A percentile compares a stretch with the other conserved stretches of the same genome.
Conservation (phyloP, 1,140 invertebrate species). For the Cataglyphis hispanica region DNA sequence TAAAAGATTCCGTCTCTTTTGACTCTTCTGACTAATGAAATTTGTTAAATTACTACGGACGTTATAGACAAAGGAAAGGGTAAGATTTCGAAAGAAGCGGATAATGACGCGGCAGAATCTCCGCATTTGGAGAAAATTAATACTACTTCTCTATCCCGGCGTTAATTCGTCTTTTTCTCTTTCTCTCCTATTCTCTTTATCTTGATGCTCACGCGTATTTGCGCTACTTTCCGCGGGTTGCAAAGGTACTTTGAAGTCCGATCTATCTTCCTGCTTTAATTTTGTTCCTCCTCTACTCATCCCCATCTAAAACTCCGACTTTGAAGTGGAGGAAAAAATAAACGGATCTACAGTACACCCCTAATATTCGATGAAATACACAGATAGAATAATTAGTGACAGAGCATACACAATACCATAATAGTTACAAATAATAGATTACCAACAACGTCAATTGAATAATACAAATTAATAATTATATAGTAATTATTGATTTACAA, state of each 20-base stretch:
- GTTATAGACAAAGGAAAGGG: slow-evolving; percentile 32
- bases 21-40: not conserved
- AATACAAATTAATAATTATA: slow-evolving; percentile 26
- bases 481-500: slow-evolving; percentile 6
- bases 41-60: not conserved
- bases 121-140: slow-evolving; percentile 76
- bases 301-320: slow-evolving; percentile 3
- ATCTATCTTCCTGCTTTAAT: slow-evolving; percentile 60
- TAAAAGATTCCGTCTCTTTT: not conserved
- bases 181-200: slow-evolving; percentile 25
- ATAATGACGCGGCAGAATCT: slow-evolving; percentile 75
- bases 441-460: not conserved
- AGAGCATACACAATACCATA: not conserved
- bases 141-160: slow-evolving; percentile 79
- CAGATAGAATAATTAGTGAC: slow-evolving; percentile 20
- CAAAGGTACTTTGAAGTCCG: slow-evolving; percentile 73
- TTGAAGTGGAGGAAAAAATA: slow-evolving; percentile 28
- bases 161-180: slow-evolving; percentile 63
- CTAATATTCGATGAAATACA: slow-evolving; percentile 3
- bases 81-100: slow-evolving; percentile 38
- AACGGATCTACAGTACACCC: not conserved
- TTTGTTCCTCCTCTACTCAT: slow-evolving; percentile 17
- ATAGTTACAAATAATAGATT: not conserved
- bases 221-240: slow-evolving; percentile 59
- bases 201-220: slow-evolving; percentile 21